phyloP scores from a whole-genome alignment of 1,140 invertebrate genomes.

The Bradysia coprophila region DNA sequence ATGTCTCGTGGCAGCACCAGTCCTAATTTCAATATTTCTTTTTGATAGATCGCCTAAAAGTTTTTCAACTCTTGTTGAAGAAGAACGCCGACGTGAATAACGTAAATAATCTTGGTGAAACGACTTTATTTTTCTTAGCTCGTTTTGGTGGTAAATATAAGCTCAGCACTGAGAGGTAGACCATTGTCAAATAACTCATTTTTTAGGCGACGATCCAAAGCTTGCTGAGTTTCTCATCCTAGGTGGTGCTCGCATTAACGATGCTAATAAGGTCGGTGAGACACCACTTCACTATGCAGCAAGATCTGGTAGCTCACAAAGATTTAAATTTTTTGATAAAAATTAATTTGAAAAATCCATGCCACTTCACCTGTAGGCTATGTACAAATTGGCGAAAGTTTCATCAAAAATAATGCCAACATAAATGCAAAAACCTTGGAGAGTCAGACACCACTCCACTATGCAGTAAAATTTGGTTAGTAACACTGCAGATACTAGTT shows the following conservation, averaged over 20 bases:
- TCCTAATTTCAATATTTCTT: no score
- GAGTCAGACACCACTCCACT: conserved; percentile 2
- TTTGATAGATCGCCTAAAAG: background rate
- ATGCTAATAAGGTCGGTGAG: background rate
- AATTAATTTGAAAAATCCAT: background rate
- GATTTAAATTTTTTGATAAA: background rate
- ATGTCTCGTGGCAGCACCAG: no score
- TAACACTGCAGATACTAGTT: background rate
- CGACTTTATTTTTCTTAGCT: conserved; percentile 5
- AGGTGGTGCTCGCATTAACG: background rate
- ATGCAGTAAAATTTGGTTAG: conserved; percentile 3
- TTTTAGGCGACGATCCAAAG: background rate
- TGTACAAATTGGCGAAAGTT: background rate
- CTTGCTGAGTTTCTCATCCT: background rate
- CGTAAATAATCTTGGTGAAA: conserved; percentile 1
- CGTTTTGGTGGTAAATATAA: conserved; percentile 1
- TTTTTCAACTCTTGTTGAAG: background rate
- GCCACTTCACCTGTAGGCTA: background rate
- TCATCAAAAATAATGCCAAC: background rate
- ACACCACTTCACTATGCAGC: conserved; percentile 8
- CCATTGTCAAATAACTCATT: background rate
- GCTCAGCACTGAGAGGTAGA: no score
- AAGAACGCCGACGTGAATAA: background rate
- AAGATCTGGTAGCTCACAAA: background rate
- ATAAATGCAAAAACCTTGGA: background rate